Percentiles rank a stretch among this genome's conserved stretches.
These are phyloP conservation scores for Chydorus sphaericus DNA, from an alignment of 2,888 invertebrate genomes.

Conservation along the genomic window DNA sequence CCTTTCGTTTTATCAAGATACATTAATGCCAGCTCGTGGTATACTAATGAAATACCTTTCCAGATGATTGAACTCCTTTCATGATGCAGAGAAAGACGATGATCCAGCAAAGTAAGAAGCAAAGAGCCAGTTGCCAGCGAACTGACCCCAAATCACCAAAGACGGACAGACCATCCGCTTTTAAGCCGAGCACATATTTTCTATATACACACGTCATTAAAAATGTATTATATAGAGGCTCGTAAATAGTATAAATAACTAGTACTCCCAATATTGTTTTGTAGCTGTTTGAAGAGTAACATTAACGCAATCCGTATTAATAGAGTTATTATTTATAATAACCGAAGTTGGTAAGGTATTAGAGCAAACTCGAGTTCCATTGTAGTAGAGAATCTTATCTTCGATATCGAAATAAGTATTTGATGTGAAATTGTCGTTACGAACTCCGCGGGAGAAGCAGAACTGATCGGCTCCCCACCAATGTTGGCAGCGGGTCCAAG, in stretches of 20 bases:
- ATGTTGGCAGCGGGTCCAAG: constrained; percentile 47
- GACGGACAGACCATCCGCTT: constrained; percentile 19
- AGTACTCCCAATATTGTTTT: constrained; percentile 30
- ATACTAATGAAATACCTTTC: no score
- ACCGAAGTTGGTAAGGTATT: no score
- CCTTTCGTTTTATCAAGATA: no score
- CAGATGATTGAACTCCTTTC: constrained; percentile 26
- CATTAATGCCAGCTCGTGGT: constrained; percentile 25
- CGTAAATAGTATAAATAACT: background rate
- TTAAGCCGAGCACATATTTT: constrained; percentile 20
- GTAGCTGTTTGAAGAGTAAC: constrained; percentile 26
- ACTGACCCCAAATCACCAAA: constrained; percentile 23
- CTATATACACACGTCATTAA: constrained; percentile 12
- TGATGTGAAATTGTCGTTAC: background rate
- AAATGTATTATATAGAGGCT: background rate
- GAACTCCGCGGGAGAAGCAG: background rate
- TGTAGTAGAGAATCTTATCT: background rate
- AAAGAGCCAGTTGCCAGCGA: constrained; percentile 24
- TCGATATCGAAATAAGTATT: constrained; percentile 24
- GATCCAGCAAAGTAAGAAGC: constrained; percentile 25
- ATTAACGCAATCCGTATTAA: background rate
- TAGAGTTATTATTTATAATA: background rate
- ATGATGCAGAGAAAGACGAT: constrained; percentile 25
- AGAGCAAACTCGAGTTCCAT: constrained; percentile 1
- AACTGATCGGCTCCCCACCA: constrained; percentile 22